These are phyloP conservation scores for Prionace glauca DNA, from an alignment of 2,797 vertebrate genomes.

Conservation along the genomic window DNA sequence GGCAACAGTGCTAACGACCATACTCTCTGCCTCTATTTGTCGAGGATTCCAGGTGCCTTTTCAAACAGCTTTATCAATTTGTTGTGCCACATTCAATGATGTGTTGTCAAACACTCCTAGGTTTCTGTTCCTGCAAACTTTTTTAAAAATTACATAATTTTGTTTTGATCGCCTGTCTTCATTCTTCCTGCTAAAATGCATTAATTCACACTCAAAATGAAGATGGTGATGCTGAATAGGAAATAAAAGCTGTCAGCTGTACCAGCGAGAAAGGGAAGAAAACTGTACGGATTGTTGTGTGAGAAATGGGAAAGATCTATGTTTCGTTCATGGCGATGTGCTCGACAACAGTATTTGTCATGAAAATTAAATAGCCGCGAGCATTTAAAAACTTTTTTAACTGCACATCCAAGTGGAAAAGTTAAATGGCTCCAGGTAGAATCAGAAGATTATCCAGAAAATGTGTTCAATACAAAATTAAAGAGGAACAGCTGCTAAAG, in stretches of 20 bases:
- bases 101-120: neutral
- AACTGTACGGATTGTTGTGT: neutral
- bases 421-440: conserved; percentile 18
- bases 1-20: too few relatives aligned
- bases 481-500: conserved; percentile 10
- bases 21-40: neutral
- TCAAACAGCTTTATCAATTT: neutral
- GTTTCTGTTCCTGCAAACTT: neutral
- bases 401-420: conserved; percentile 4
- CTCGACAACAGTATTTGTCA: neutral
- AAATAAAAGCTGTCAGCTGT: neutral
- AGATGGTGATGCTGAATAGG: neutral
- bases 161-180: too few relatives aligned
- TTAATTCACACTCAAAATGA: neutral
- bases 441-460: neutral
- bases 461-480: conserved; percentile 2
- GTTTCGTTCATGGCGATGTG: neutral
- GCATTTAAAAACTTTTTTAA: neutral
- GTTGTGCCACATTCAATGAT: neutral
- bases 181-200: neutral
- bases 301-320: neutral
- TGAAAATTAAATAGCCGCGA: neutral
- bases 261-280: neutral
- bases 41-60: neutral
- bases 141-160: neutral